Evolutionary conservation across 1,140 invertebrate genomes (phyloP).

Genomic region (Caerostris darwini): DNA sequence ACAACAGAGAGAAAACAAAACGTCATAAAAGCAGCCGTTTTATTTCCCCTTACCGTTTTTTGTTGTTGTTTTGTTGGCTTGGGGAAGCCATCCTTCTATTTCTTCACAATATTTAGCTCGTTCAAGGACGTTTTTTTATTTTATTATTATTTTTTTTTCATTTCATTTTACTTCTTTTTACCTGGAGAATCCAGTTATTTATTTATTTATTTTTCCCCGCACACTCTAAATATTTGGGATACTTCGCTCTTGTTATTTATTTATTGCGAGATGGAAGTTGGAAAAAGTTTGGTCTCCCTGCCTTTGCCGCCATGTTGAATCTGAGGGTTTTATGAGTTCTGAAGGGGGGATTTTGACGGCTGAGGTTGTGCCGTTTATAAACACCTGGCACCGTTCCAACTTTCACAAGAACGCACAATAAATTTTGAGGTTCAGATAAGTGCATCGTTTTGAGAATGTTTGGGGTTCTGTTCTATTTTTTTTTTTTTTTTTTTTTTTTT

Average conservation of each 20-base stretch:
- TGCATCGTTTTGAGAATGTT: conserved; percentile 27
- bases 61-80: not conserved
- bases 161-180: conserved; percentile 13
- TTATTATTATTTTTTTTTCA: not conserved
- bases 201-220: not conserved
- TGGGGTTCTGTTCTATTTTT: too few relatives aligned
- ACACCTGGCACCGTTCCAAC: conserved; percentile 40
- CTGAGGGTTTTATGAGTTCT: conserved; percentile 50
- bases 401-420: conserved; percentile 60
- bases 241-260: not conserved
- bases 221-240: not conserved
- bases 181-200: not conserved
- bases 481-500: too few relatives aligned
- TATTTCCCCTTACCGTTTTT: not conserved
- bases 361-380: conserved; percentile 32
- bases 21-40: conserved; percentile 32
- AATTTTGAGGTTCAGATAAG: conserved; percentile 51
- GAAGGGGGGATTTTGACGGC: not conserved
- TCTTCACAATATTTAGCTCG: conserved; percentile 15
- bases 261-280: conserved; percentile 10
- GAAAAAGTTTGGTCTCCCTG: not conserved
- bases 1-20: not conserved
- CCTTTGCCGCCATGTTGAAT: conserved; percentile 43
- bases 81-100: not conserved
- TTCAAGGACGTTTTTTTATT: not conserved